Percentiles rank a stretch among this genome's conserved stretches.
These are phyloP conservation scores for Crypturellus undulatus DNA, from an alignment of 2,113 vertebrate genomes.

Conservation along the genomic window DNA sequence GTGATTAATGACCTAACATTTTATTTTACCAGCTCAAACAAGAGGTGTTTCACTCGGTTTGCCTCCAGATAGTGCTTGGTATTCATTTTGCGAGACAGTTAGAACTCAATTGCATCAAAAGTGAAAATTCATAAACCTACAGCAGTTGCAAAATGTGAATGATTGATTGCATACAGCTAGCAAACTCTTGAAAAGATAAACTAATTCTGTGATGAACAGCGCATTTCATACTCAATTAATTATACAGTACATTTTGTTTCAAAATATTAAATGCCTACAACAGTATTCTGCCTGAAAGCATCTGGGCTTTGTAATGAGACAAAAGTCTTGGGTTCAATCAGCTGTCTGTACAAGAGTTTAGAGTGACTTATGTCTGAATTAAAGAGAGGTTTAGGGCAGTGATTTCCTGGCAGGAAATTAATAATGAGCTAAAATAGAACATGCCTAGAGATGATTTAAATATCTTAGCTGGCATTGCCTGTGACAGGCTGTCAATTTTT, in stretches of 20 bases:
- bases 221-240: constrained; percentile 73
- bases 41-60: constrained; percentile 49
- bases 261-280: constrained; percentile 69
- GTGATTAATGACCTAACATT: constrained; percentile 75
- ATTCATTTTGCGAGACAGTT: constrained; percentile 71
- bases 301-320: constrained; percentile 63
- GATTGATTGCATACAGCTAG: constrained; percentile 58
- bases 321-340: constrained; percentile 66
- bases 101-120: constrained; percentile 69
- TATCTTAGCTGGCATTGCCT: constrained; percentile 54
- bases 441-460: constrained; percentile 72
- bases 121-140: constrained; percentile 67
- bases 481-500: constrained; percentile 50
- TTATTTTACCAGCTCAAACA: constrained; percentile 57
- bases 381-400: constrained; percentile 60
- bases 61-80: constrained; percentile 66
- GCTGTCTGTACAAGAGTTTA: constrained; percentile 60
- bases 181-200: constrained; percentile 75
- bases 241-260: constrained; percentile 66
- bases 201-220: constrained; percentile 65
- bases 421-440: constrained; percentile 73
- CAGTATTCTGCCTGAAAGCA: constrained; percentile 57
- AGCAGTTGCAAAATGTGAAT: constrained; percentile 71
- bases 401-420: constrained; percentile 74
- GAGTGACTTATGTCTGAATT: constrained; percentile 70